phyloP scores from a whole-genome alignment of 2,888 invertebrate genomes.

The Agelastica alni region DNA sequence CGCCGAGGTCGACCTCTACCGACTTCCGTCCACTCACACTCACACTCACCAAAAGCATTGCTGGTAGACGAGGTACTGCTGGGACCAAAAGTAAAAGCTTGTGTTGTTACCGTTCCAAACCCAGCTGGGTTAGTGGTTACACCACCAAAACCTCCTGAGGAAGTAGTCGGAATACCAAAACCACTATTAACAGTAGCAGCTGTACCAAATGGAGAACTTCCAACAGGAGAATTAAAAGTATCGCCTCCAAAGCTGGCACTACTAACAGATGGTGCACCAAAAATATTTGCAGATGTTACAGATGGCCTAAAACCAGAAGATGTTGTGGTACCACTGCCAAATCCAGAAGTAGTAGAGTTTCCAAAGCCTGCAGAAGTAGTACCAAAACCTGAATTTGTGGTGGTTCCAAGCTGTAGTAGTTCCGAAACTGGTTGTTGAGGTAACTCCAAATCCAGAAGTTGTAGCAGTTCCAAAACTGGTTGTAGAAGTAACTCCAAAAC shows the following conservation, averaged over 20 bases:
- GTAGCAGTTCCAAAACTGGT: background rate
- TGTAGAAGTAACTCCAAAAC: too few relatives aligned
- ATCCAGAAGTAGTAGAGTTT: background rate
- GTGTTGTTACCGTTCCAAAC: background rate
- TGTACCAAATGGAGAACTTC: constrained; percentile 17
- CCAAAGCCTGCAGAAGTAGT: background rate
- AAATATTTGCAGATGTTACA: background rate
- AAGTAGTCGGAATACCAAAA: constrained; percentile 24
- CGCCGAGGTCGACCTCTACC: too few relatives aligned
- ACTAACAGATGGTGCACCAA: background rate
- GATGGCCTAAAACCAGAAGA: background rate
- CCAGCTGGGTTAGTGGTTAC: background rate
- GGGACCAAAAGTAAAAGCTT: constrained; percentile 9
- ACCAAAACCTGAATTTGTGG: too few relatives aligned
- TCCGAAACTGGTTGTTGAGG: constrained; percentile 1
- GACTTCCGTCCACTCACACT: too few relatives aligned
- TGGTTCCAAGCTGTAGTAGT: background rate
- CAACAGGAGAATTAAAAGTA: constrained; percentile 1
- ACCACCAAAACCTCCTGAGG: constrained; percentile 11
- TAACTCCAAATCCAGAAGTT: too few relatives aligned
- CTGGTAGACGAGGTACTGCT: constrained; percentile 7
- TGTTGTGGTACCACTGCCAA: background rate
- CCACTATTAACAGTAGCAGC: constrained; percentile 6
- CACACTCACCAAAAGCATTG: constrained; percentile 4
- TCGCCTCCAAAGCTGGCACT: constrained; percentile 4